A percentile compares a stretch with the other conserved stretches of the same genome.
Conservation (phyloP, 2,888 invertebrate species). For the Idaea aversata region DNA sequence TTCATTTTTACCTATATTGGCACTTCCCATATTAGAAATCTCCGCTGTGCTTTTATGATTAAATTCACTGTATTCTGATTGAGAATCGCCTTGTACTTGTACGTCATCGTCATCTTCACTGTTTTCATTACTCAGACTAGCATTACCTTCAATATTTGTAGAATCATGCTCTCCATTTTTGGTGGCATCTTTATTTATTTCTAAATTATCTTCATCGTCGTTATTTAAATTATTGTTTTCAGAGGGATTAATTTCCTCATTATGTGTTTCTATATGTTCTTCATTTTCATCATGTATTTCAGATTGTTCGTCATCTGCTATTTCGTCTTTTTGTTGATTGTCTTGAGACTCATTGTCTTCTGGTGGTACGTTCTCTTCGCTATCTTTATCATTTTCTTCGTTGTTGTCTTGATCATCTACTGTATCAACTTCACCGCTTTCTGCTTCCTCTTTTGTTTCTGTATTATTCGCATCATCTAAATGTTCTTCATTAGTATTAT, state of each 20-base stretch:
- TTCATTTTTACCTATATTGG: conserved; percentile 68
- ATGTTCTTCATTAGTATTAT: conserved; percentile 24
- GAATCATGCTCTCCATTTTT: conserved; percentile 34
- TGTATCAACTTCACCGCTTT: conserved; percentile 13
- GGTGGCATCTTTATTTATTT: conserved; percentile 15
- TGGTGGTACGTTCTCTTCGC: conserved; percentile 16
- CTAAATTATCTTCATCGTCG: conserved; percentile 20
- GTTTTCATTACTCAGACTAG: conserved; percentile 44
- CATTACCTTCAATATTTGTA: conserved; percentile 64
- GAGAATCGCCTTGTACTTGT: conserved; percentile 70
- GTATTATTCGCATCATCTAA: conserved; percentile 5
- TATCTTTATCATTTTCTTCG: conserved; percentile 13
- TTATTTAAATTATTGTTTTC: conserved; percentile 16
- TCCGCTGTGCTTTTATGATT: conserved; percentile 63
- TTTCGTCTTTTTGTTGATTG: conserved; percentile 13
- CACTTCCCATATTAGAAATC: conserved; percentile 61
- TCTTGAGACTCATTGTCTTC: conserved; percentile 13
- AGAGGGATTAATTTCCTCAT: conserved; percentile 14
- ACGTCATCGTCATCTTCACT: conserved; percentile 80
- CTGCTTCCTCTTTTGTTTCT: conserved; percentile 8
- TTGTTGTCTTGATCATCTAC: conserved; percentile 24
- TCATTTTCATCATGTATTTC: conserved; percentile 16
- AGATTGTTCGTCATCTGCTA: conserved; percentile 12
- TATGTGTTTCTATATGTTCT: neutral
- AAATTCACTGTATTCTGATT: conserved; percentile 65